Base-by-base conservation (phyloP, 37 sponge, comb jelly and placozoan species). In the Mnemiopsis leidyi region DNA sequence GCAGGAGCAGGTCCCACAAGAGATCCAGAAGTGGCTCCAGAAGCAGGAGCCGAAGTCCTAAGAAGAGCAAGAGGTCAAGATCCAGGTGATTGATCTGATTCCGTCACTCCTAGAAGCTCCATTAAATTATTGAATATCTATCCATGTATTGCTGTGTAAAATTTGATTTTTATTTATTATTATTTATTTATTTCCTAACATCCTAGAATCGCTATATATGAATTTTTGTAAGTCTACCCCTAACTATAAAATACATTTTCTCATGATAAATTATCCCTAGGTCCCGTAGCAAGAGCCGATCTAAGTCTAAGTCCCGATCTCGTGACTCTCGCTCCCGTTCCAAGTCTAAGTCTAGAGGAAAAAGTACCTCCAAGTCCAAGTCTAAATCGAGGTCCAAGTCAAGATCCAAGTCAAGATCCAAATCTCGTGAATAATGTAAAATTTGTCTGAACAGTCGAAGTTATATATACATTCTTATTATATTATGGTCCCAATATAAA, bases 1-100 rank as follows among this genome's bases (percentile, higher is more conserved):
- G 90, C 61, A 85, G 90, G 35, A 85, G 90, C 61, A 28, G 90
- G 24, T 85, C 90, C 26, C 79, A 77, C 48, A 85, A 85, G 90
- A 85, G 61, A 26, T 85, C 90, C 29, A 85, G 90, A 61, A 85
- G 90, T 39, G 61, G 90, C 13, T 85, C 90, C 35, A 85, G 90
- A 28, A 85, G 90, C 61, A 1, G 90, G 48, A 85, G 90, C 90
- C 40, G 90, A 13, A 85, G 48, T 39, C 61, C 38, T 2, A 40
- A 85, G 90, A 85, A 37, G 61, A 33, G 36, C 38, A 85, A 40
- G 61, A 33, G 79, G 1, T 77, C 79, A 21, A 77, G 36, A 20
- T 77, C 73, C 25, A 71, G 73, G 73, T 71, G 73, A 71, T 5
- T 67, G 20, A 67, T 67, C 13, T 20, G 68, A 67, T 21, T 21